phyloP scores from a whole-genome alignment of 2,888 invertebrate species.

The Carabus problematicus region DNA sequence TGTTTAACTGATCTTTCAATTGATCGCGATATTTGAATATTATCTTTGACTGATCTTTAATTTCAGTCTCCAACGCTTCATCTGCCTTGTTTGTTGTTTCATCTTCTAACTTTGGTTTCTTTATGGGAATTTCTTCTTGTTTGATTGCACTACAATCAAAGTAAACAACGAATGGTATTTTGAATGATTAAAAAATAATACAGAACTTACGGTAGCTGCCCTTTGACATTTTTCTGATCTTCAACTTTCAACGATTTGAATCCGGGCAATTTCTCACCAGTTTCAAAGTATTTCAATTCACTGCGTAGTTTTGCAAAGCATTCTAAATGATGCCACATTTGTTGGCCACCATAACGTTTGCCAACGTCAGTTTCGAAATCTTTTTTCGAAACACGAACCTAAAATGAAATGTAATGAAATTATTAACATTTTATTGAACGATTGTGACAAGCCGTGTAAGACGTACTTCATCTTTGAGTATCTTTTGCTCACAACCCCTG shows the following conservation, averaged over 20 bases:
- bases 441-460: not conserved
- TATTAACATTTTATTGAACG: too few relatives aligned
- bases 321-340: conserved; percentile 90
- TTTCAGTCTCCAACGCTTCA: conserved; percentile 64
- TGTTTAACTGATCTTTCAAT: conserved; percentile 66
- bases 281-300: conserved; percentile 75
- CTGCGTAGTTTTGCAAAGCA: conserved; percentile 83
- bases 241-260: conserved; percentile 72
- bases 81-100: conserved; percentile 63
- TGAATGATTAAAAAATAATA: conserved; percentile 4
- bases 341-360: conserved; percentile 81
- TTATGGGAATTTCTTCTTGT: conserved; percentile 67
- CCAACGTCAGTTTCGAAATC: conserved; percentile 84
- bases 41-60: conserved; percentile 76
- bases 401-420: conserved; percentile 27
- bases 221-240: conserved; percentile 71
- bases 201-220: conserved; percentile 68
- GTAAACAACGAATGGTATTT: conserved; percentile 10
- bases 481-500: conserved; percentile 83
- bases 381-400: conserved; percentile 80
- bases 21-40: conserved; percentile 73
- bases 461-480: conserved; percentile 72
- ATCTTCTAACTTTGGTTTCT: conserved; percentile 74
- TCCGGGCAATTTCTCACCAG: conserved; percentile 79
- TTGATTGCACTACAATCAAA: conserved; percentile 56